Evolutionary conservation across 2,797 vertebrate genomes (phyloP), one percentile per base, ranked within the genome.

Genomic region (Danio choprae): DNA sequence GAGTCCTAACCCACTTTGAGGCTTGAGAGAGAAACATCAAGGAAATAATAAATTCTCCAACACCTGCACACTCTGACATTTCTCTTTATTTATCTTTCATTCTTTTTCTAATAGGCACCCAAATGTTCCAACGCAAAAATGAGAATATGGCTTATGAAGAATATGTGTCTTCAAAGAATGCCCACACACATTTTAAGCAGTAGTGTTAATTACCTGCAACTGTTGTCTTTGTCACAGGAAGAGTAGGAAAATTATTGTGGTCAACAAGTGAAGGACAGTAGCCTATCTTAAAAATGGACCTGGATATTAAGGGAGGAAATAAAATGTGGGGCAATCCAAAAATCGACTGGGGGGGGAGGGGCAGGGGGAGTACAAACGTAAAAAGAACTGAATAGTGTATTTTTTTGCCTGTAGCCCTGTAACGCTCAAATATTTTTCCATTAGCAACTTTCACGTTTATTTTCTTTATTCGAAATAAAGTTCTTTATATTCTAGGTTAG

Each of bases 11-110:
- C 64, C 43, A 53, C 69, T 79, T 77, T 73, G 44, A 62, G 68
- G 71, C 29, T 58, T 75, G 69, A 51, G 68, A 81, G 40, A 77
- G 40, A 46, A 77, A 72, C n/a, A 73, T 56, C 55, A 64, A 10
- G n/a, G 7, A 73, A 63, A 56, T 56, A 73, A 80, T 56, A 44
- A 64, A 44, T 72, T 80, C 40, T 16, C 11, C 51, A 55, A 53
- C 77, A 72, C 46, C 59, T 59, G n/a, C 16, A 50, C 29, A 9
- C 38, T 13, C 38, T 64, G 63, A 65, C 13, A 44, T 18, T 67
- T 67, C 22, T 20, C 44, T 56, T 20, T 20, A 44, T 58, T 44
- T 44, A 18, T 62, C 8, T 4, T 13, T 53, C 11, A 11, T 51
- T 18, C 38, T 43, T 53, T 64, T 46, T 9, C 5, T 7, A 29